Conservation (phyloP, 2,888 invertebrate species). For the Sylvicola fuscatus region DNA sequence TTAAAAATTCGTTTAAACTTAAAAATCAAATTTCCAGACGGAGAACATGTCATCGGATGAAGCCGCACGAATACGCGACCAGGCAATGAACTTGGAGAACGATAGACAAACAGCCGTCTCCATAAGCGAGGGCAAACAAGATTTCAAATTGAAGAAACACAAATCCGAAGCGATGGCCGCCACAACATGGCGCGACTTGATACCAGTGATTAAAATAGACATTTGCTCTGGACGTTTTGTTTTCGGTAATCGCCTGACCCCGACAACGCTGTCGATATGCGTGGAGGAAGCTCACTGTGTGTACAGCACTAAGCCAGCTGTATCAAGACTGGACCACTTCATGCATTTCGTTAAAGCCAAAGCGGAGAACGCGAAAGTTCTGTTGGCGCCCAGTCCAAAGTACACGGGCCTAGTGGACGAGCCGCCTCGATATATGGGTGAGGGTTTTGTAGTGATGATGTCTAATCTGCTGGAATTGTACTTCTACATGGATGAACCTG, state of each 20-base stretch:
- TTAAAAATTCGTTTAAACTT: background rate
- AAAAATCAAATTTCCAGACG: slow-evolving; percentile 14
- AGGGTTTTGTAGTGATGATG: slow-evolving; percentile 92
- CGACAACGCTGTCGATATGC: slow-evolving; percentile 78
- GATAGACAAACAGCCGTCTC: slow-evolving; percentile 30
- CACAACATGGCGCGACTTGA: slow-evolving; percentile 84
- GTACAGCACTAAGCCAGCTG: slow-evolving; percentile 89
- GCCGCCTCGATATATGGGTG: slow-evolving; percentile 92
- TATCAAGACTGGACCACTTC: slow-evolving; percentile 78
- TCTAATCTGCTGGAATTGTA: slow-evolving; percentile 88
- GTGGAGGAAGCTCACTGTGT: slow-evolving; percentile 88
- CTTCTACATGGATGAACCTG: slow-evolving; percentile 95
- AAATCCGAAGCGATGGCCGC: slow-evolving; percentile 68
- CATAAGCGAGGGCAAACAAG: slow-evolving; percentile 14
- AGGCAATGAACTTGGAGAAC: slow-evolving; percentile 40
- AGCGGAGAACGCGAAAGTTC: slow-evolving; percentile 87
- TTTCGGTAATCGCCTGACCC: slow-evolving; percentile 86
- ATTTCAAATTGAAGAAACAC: slow-evolving; percentile 15
- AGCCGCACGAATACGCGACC: slow-evolving; percentile 30
- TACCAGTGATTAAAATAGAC: slow-evolving; percentile 91
- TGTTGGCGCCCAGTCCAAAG: slow-evolving; percentile 89
- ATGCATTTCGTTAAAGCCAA: slow-evolving; percentile 93
- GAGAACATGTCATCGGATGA: slow-evolving; percentile 33
- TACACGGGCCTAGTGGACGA: slow-evolving; percentile 86
- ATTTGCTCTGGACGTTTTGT: slow-evolving; percentile 80